Conservation (phyloP, 2,888 invertebrate species). For the Cataglyphis cursor region DNA sequence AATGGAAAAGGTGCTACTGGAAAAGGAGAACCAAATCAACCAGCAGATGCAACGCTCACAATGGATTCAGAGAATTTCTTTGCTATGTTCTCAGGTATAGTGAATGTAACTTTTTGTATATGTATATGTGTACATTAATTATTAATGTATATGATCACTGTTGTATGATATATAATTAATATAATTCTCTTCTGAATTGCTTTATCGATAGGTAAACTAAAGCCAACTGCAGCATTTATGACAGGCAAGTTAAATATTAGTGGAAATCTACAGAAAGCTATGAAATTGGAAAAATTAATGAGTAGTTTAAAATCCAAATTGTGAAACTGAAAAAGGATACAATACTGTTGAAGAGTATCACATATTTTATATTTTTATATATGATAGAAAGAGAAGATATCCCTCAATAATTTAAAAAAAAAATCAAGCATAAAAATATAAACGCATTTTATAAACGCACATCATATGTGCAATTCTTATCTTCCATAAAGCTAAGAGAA, state of each 20-base stretch:
- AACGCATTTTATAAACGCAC: neutral
- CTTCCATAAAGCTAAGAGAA: neutral
- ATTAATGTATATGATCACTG: neutral
- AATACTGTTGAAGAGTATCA: conserved; percentile 30
- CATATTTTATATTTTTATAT: conserved; percentile 41
- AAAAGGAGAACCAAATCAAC: conserved; percentile 90
- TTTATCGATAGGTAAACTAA: conserved; percentile 91
- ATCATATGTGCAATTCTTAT: conserved; percentile 1
- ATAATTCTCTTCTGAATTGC: neutral
- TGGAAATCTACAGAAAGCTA: conserved; percentile 97
- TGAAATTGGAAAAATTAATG: conserved; percentile 97
- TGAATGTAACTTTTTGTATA: conserved; percentile 2
- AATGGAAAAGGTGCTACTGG: conserved; percentile 94
- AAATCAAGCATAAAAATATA: neutral
- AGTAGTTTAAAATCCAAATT: conserved; percentile 91
- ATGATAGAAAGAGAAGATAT: conserved; percentile 16
- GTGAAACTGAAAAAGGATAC: conserved; percentile 79
- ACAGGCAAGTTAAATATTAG: conserved; percentile 97
- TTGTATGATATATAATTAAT: conserved; percentile 1
- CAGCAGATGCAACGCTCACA: conserved; percentile 93
- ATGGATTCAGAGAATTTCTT: conserved; percentile 94
- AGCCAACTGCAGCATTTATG: conserved; percentile 98
- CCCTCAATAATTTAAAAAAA: neutral
- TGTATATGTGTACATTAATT: neutral
- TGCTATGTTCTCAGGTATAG: conserved; percentile 92